phyloP scores from a whole-genome alignment of 2,113 vertebrate species.

The Hippolais icterina region DNA sequence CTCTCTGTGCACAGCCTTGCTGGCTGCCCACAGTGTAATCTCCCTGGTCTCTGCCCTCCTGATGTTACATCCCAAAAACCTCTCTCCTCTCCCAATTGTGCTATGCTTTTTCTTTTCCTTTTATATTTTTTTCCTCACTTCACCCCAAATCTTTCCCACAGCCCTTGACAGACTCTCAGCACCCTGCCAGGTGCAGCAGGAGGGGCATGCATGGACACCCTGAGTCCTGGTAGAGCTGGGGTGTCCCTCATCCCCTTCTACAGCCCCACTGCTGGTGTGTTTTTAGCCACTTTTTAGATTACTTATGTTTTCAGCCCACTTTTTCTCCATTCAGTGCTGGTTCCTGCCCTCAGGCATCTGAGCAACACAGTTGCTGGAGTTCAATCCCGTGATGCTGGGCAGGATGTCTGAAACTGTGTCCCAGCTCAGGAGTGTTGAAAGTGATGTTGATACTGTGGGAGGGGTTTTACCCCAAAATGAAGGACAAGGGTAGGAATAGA shows the following conservation, averaged over 20 bases:
- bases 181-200: fast-evolving
- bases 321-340: not conserved
- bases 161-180: fast-evolving
- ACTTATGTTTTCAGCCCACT: not conserved
- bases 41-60: not conserved
- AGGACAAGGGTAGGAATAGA: not conserved
- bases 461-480: not conserved
- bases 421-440: fast-evolving
- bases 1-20: not conserved
- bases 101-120: not conserved
- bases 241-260: fast-evolving
- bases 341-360: not conserved
- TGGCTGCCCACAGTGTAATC: not conserved
- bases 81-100: fast-evolving
- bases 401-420: fast-evolving
- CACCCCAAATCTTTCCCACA: not conserved
- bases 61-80: not conserved
- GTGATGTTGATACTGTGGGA: not conserved
- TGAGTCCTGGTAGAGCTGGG: not conserved
- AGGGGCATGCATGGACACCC: too few relatives aligned
- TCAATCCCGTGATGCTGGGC: not conserved
- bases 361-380: not conserved
- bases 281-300: not conserved
- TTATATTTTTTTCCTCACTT: not conserved
- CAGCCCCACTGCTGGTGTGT: not conserved